Base-by-base conservation (phyloP, 2,797 vertebrate genomes). In the Molossus molossus region DNA sequence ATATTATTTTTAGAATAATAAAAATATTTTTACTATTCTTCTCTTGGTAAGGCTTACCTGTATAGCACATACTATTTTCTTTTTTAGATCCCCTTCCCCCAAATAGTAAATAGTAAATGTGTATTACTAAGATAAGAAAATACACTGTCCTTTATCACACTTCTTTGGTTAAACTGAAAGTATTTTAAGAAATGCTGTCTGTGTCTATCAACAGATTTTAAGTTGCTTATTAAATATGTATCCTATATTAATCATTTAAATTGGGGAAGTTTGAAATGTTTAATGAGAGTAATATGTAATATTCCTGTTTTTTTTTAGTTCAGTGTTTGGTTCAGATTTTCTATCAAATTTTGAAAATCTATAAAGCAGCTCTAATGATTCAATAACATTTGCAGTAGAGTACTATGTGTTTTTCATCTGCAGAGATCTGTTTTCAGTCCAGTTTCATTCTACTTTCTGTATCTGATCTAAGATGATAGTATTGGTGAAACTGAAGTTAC, bases 1-100 rank as follows among this genome's bases (percentile, higher is more conserved):
- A 76, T 92, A n/a, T 79, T 91, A 84, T 65, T 96, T 94, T 69
- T 62, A 92, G 65, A 55, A 93, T n/a, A n/a, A n/a, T n/a, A n/a
- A 57, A 82, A 69, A 69, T 60, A 9, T 75, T 86, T 91, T 94
- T 91, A 57, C n/a, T 67, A 1, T 80, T 13, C 25, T 62, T 76
- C 73, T 96, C 27, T 89, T 88, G 79, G 29, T 79, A 62, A 82
- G n/a, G 20, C 48, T 93, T 85, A 57, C 14, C 3, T 96, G 7
- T 65, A 58, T 75, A 55, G 25, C 23, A 85, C 10, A 20, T 69
- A 83, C 17, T 87, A 21, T 73, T 88, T 83, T 90, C 23, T 80
- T 60, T 95, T 84, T 91, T 62, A 89, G 48, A 83, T 55, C 33
- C 45, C 10, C 23, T 3, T 40, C 64, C 45, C n/a, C 25, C 53